Percentiles rank a stretch among this genome's conserved stretches.
Evolutionary conservation across 2,113 vertebrate species (phyloP).

Genomic region (Thalassarche chlororhynchos): DNA sequence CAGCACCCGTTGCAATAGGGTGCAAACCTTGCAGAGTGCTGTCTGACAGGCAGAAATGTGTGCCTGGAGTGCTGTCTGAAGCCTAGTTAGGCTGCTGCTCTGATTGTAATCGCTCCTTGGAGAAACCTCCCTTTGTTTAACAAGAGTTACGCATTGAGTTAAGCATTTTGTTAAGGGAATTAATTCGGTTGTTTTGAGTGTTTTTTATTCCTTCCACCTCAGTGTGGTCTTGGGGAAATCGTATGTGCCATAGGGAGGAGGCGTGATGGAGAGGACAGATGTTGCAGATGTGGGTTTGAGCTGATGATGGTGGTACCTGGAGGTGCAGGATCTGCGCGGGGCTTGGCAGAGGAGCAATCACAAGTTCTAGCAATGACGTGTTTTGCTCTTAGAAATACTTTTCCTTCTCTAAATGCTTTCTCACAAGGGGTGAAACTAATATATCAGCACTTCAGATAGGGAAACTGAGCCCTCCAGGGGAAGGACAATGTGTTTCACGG

Average conservation of each 20-base stretch:
- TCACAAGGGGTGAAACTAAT: not conserved
- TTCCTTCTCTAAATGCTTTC: not conserved
- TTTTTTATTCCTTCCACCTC: not conserved
- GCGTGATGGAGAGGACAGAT: not conserved
- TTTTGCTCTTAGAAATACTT: not conserved
- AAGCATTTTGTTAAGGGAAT: not conserved
- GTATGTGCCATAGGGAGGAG: not conserved
- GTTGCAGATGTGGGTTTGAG: not conserved
- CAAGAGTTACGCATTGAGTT: not conserved
- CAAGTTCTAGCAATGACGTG: not conserved
- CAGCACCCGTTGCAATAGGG: not conserved
- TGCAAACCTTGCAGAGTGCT: not conserved
- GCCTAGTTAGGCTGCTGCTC: not conserved
- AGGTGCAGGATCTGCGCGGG: not conserved
- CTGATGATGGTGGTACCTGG: not conserved
- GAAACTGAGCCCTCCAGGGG: not conserved
- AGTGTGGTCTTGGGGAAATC: accelerated
- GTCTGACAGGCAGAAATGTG: not conserved
- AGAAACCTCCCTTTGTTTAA: not conserved
- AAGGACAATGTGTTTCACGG: not conserved
- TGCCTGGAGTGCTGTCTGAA: not conserved
- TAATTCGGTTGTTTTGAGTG: accelerated
- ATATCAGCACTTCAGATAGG: not conserved
- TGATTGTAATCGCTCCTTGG: not conserved
- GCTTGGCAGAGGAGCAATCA: not conserved